phyloP scores from a whole-genome alignment of 2,888 invertebrate genomes.

The Dryobota labecula region DNA sequence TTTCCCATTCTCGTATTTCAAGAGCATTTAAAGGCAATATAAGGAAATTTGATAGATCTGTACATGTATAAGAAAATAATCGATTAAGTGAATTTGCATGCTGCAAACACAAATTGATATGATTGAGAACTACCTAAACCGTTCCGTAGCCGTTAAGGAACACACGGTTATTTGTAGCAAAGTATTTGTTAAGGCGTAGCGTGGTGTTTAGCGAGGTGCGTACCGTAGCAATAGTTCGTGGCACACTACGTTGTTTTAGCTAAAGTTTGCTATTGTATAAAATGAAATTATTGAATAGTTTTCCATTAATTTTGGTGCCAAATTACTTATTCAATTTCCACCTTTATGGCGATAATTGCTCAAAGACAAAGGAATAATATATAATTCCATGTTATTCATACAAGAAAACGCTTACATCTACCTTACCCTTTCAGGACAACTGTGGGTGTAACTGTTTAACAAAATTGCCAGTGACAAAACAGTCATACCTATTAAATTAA shows the following conservation, averaged over 20 bases:
- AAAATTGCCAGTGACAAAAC: neutral
- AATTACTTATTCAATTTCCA: neutral
- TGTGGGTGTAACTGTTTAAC: neutral
- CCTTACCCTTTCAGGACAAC: neutral
- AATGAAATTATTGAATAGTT: neutral
- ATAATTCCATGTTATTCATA: neutral
- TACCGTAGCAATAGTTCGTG: neutral
- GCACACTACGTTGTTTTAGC: neutral
- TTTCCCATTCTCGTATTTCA: neutral
- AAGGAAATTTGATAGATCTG: neutral
- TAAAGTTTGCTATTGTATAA: neutral
- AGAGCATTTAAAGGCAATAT: neutral
- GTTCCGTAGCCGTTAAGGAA: neutral
- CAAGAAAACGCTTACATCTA: constrained; percentile 1
- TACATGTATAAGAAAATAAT: neutral
- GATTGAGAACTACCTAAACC: neutral
- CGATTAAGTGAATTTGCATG: neutral
- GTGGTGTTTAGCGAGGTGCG: too few relatives aligned
- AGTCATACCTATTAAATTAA: neutral
- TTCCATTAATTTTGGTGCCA: neutral
- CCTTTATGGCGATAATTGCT: neutral
- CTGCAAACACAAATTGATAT: neutral
- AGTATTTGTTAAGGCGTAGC: neutral
- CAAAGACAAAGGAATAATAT: neutral
- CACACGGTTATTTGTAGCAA: neutral